Percentiles rank a stretch among this genome's conserved stretches.
phyloP scores from a whole-genome alignment of 2,888 invertebrate genomes.

The Scaptomyza cyrtandrae region DNA sequence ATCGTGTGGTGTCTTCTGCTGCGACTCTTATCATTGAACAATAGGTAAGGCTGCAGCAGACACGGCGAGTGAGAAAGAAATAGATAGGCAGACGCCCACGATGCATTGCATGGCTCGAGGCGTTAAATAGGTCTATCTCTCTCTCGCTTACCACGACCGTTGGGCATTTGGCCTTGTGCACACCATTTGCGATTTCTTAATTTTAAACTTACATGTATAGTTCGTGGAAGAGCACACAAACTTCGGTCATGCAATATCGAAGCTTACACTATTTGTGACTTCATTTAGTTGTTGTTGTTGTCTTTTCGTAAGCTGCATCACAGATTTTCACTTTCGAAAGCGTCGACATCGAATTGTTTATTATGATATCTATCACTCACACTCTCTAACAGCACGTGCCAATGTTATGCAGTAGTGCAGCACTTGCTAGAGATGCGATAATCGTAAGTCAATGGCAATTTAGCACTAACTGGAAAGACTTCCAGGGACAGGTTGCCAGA shows the following conservation, averaged over 20 bases:
- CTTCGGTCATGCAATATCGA: neutral
- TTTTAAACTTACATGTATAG: neutral
- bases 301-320: conserved; percentile 19
- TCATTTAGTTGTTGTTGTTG: conserved; percentile 1
- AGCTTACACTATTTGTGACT: too few relatives aligned
- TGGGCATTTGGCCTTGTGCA: conserved; percentile 23
- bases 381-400: conserved; percentile 4
- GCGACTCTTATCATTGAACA: too few relatives aligned
- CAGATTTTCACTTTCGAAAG: conserved; percentile 45
- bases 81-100: conserved; percentile 55
- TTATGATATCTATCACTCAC: conserved; percentile 41
- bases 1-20: too few relatives aligned
- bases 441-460: neutral
- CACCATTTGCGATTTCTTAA: neutral
- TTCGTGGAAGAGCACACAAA: neutral
- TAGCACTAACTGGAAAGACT: too few relatives aligned
- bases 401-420: neutral
- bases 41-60: too few relatives aligned
- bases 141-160: conserved; percentile 9
- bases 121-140: conserved; percentile 58
- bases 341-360: conserved; percentile 21
- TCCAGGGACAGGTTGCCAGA: neutral
- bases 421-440: neutral
- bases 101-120: conserved; percentile 53
- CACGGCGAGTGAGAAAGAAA: neutral